Base-by-base conservation (phyloP, 2,888 invertebrate genomes). In the Neoaliturus tenellus region DNA sequence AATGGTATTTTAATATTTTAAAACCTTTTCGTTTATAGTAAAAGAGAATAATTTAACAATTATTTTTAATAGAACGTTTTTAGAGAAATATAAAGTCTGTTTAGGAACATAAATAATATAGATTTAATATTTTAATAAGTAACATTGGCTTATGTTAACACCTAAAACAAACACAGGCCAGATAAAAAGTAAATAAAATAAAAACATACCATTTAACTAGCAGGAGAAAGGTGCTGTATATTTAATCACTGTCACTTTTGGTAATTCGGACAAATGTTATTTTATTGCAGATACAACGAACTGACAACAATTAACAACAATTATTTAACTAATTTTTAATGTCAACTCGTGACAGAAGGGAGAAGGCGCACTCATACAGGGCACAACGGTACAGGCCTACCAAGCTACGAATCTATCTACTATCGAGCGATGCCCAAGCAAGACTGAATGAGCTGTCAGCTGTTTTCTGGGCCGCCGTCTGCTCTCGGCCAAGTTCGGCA, bases 391-490 rank as follows among this genome's bases (percentile, higher is more conserved):
- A 62, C 20, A 62, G 8, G 62, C 62, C 62, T 62, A 62, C 55
- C 10, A 14, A 55, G 20, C 55, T 55, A 55, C 62, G 14, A 62
- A 28, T 1, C 62, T 62, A 62, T 12, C 62, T n/a, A 17, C 28
- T 62, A 62, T 31, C 62, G 14, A 62, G 31, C 31, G 31, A 5
- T 62, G 62, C 28, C 62, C 28, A 28, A 28, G 62, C 62, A 28
- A 51, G 51, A 51, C 51, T 23, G 23, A 51, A 51, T 10, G 23
- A 62, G 62, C 62, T 55, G 55, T 55, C 62, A 62, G 25, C 62
- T 62, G 62, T 62, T 62, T 62, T 62, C 62, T 62, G 62, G 62
- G 62, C 62, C 62, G 62, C 31, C 62, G 62, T 62, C 28, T 31
- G 62, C 14, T 62, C 28, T 62, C 62, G 62, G 62, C 8, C 20